Percentiles rank a stretch among this genome's conserved stretches.
phyloP scores from a whole-genome alignment of 2,888 invertebrate species.

The Diplolepis rosae region DNA sequence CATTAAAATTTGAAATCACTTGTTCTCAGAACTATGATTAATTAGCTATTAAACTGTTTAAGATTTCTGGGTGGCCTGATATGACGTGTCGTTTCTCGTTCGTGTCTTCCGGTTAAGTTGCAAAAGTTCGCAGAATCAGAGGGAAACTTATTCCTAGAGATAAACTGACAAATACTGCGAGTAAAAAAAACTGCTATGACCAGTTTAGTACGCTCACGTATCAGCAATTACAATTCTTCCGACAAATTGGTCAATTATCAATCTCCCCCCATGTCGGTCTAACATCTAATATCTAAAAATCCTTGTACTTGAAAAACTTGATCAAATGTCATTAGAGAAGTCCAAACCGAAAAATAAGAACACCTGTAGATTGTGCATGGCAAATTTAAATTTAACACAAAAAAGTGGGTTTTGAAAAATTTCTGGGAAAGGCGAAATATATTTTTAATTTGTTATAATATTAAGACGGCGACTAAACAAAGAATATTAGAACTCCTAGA shows the following conservation, averaged over 20 bases:
- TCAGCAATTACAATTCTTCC: constrained; percentile 31
- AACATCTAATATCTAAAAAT: too few relatives aligned
- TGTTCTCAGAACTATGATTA: neutral
- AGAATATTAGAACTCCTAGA: constrained; percentile 22
- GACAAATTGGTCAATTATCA: constrained; percentile 17
- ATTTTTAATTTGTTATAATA: constrained; percentile 23
- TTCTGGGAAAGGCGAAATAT: constrained; percentile 25
- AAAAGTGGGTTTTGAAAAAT: constrained; percentile 17
- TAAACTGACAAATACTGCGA: constrained; percentile 34
- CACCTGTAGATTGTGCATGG: neutral
- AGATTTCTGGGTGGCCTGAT: constrained; percentile 50
- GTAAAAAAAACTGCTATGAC: constrained; percentile 43
- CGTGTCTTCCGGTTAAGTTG: constrained; percentile 49
- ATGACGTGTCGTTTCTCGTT: constrained; percentile 44
- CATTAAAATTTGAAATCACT: neutral
- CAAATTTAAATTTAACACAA: neutral
- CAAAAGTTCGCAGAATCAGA: constrained; percentile 46
- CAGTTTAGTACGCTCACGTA: constrained; percentile 40
- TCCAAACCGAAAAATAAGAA: neutral
- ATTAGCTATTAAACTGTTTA: constrained; percentile 30
- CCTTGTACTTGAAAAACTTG: too few relatives aligned
- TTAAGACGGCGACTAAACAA: constrained; percentile 24
- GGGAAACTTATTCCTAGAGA: constrained; percentile 45
- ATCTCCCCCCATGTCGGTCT: neutral
- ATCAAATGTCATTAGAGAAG: too few relatives aligned